Evolutionary conservation across 2,888 invertebrate species (phyloP).

Genomic region (Temnothorax rugatulus): DNA sequence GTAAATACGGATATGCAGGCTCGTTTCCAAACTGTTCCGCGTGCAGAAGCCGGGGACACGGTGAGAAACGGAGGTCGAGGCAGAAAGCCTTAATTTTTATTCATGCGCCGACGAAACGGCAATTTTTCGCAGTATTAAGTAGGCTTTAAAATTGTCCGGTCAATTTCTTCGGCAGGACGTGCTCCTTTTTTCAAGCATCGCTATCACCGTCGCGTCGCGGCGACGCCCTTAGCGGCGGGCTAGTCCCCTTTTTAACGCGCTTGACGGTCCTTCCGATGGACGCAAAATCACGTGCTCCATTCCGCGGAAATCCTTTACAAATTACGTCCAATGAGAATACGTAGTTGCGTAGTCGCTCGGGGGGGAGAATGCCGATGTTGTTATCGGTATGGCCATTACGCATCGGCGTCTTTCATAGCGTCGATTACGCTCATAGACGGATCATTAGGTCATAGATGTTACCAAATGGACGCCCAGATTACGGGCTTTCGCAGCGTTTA

Average conservation of each 20-base stretch:
- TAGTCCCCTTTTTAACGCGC: slow-evolving; percentile 18
- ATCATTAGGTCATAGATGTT: slow-evolving; percentile 57
- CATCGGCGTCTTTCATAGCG: slow-evolving; percentile 49
- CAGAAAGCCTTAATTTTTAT: slow-evolving; percentile 83
- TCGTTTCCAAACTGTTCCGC: slow-evolving; percentile 58
- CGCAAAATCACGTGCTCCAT: slow-evolving; percentile 5
- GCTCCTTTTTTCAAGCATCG: slow-evolving; percentile 84
- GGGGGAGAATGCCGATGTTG: slow-evolving; percentile 41
- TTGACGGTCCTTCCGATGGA: neutral
- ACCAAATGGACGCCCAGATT: slow-evolving; percentile 46
- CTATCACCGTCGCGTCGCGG: slow-evolving; percentile 11
- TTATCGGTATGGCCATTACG: slow-evolving; percentile 49
- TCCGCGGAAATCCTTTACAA: slow-evolving; percentile 29
- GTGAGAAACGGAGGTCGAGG: slow-evolving; percentile 1
- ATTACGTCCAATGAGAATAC: slow-evolving; percentile 24
- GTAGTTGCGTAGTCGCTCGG: slow-evolving; percentile 27
- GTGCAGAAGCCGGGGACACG: neutral
- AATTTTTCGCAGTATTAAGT: slow-evolving; percentile 86
- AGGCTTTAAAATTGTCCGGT: slow-evolving; percentile 86
- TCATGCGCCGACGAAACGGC: slow-evolving; percentile 85
- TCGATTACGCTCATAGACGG: slow-evolving; percentile 47
- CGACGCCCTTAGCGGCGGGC: slow-evolving; percentile 32
- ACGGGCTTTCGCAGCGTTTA: slow-evolving; percentile 40
- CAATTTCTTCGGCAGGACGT: slow-evolving; percentile 85
- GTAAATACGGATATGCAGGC: slow-evolving; percentile 70